Percentiles rank a stretch among this genome's conserved stretches.
Evolutionary conservation across 1,140 invertebrate genomes (phyloP).

Genomic region (Chrysoperla carnea): DNA sequence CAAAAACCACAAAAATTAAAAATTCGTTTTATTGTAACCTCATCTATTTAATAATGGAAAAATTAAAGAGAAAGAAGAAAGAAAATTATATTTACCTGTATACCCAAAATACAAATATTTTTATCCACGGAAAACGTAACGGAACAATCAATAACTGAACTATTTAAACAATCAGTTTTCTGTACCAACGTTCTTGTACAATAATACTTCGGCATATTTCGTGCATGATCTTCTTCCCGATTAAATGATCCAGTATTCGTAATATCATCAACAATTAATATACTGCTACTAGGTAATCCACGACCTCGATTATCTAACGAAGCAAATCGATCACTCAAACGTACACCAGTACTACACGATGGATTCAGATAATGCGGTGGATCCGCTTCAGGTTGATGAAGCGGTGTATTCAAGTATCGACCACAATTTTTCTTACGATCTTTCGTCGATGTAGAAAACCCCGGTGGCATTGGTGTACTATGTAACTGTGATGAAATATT

Average conservation of each 20-base stretch:
- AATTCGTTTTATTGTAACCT: no score
- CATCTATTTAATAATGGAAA: no score
- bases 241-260: no score
- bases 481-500: constrained; percentile 50
- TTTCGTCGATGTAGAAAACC: constrained; percentile 35
- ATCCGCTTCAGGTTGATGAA: not conserved
- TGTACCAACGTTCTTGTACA: constrained; percentile 40
- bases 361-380: not conserved
- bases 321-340: no score
- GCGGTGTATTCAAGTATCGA: not conserved
- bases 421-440: constrained; percentile 9
- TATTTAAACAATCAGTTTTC: constrained; percentile 47
- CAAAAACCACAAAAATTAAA: no score
- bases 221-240: not conserved
- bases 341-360: no score
- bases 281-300: no score
- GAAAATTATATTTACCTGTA: constrained; percentile 28
- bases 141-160: constrained; percentile 50
- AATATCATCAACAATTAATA: no score
- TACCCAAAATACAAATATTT: constrained; percentile 54
- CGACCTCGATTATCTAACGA: no score
- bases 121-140: constrained; percentile 60
- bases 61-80: constrained; percentile 5
- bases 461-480: constrained; percentile 45
- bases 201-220: constrained; percentile 36